These are phyloP conservation scores for Amiota communis DNA, from an alignment of 2,888 invertebrate species.

Conservation along the genomic window DNA sequence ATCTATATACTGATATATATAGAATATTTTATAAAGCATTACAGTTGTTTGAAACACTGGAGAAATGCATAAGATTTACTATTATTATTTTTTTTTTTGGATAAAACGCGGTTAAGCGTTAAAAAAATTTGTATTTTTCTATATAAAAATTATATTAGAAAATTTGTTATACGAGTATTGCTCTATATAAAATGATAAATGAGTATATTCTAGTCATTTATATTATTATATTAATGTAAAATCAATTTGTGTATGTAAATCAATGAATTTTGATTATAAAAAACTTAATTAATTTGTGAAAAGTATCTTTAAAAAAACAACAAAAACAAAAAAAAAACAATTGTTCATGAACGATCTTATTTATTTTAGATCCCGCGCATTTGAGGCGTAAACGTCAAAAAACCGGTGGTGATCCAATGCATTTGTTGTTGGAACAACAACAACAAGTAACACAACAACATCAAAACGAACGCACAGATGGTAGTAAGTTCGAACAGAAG, in stretches of 20 bases:
- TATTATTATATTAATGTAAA: no score
- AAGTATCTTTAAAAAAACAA: constrained; percentile 3
- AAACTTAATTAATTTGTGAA: not conserved
- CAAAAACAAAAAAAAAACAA: not conserved
- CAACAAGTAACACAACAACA: constrained; percentile 59
- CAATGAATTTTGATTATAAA: not conserved
- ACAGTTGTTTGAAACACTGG: not conserved
- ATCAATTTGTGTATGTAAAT: no score
- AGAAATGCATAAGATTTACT: not conserved
- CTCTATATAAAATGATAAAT: not conserved
- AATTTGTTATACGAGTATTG: constrained; percentile 19
- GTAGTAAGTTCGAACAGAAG: constrained; percentile 67
- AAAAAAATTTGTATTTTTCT: constrained; percentile 3
- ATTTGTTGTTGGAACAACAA: constrained; percentile 72
- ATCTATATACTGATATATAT: no score
- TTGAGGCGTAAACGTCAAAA: constrained; percentile 75
- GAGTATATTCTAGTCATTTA: no score
- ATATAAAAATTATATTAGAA: not conserved
- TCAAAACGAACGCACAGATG: constrained; percentile 68
- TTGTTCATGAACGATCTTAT: constrained; percentile 56
- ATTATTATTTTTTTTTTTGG: constrained; percentile 13
- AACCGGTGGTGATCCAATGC: constrained; percentile 71
- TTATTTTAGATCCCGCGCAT: constrained; percentile 76
- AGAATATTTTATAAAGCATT: not conserved
- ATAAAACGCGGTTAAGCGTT: not conserved